These are phyloP conservation scores for Sicus ferrugineus DNA, from an alignment of 2,888 invertebrate genomes.

Conservation along the genomic window DNA sequence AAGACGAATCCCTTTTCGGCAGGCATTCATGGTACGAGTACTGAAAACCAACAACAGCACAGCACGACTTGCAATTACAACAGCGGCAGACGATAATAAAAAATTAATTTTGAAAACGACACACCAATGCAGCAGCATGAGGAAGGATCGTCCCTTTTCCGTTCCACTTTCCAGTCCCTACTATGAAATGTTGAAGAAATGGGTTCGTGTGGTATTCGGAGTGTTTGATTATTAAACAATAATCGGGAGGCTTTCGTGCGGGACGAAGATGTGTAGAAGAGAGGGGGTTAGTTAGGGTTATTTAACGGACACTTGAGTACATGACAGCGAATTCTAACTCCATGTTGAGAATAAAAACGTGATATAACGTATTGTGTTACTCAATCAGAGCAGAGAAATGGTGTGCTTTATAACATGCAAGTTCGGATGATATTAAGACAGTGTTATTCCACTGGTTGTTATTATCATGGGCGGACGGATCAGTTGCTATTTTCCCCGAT, in stretches of 20 bases:
- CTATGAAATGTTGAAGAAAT: conserved; percentile 10
- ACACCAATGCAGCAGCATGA: neutral
- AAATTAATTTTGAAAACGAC: neutral
- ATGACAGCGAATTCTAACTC: too few relatives aligned
- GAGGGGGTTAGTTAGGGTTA: neutral
- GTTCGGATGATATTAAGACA: too few relatives aligned
- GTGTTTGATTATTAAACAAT: neutral
- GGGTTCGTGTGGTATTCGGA: too few relatives aligned
- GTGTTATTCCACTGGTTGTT: too few relatives aligned
- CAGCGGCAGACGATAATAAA: neutral
- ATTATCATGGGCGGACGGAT: too few relatives aligned
- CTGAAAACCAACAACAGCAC: neutral
- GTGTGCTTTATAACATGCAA: too few relatives aligned
- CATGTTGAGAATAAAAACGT: too few relatives aligned
- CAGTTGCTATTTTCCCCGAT: too few relatives aligned
- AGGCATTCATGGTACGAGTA: neutral
- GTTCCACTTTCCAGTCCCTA: conserved; percentile 1
- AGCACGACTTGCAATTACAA: conserved; percentile 12
- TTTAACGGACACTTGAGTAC: neutral
- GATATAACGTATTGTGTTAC: too few relatives aligned
- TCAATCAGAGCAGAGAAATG: too few relatives aligned
- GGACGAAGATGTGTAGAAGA: too few relatives aligned
- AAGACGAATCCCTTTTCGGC: neutral
- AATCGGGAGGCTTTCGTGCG: neutral
- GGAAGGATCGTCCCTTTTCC: conserved; percentile 14